Conservation (phyloP, 2,888 invertebrate species). For the Nomada fabriciana region DNA sequence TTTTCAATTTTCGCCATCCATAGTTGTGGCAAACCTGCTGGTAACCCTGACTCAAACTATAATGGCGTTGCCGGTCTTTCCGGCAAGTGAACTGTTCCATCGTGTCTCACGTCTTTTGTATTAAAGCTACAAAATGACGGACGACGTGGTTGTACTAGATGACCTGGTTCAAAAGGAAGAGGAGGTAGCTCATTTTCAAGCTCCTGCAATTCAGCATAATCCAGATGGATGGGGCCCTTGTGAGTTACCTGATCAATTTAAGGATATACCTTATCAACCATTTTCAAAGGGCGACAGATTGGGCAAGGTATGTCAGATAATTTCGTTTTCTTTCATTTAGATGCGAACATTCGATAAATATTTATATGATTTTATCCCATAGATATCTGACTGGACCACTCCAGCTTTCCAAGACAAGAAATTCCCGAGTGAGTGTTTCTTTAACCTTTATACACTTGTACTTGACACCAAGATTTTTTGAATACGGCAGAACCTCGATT, state of each 20-base stretch:
- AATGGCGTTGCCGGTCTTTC: constrained; percentile 50
- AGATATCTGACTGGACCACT: constrained; percentile 98
- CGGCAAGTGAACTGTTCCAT: constrained; percentile 27
- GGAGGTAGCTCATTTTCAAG: constrained; percentile 88
- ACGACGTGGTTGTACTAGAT: constrained; percentile 63
- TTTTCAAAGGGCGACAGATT: constrained; percentile 99
- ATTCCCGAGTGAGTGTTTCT: constrained; percentile 91
- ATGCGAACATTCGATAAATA: constrained; percentile 20
- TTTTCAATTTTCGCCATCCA: too few species aligned
- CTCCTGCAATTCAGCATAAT: constrained; percentile 93
- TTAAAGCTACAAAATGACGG: constrained; percentile 56
- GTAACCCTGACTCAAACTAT: background rate
- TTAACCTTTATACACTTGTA: constrained; percentile 8
- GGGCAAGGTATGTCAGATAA: constrained; percentile 91
- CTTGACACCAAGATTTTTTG: background rate
- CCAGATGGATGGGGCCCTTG: constrained; percentile 98
- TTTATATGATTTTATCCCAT: constrained; percentile 34
- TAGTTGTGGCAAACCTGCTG: too few species aligned
- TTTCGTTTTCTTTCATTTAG: background rate
- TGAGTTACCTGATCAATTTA: constrained; percentile 96
- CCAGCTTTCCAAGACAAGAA: constrained; percentile 96
- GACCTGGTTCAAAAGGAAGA: constrained; percentile 82
- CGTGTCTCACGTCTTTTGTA: constrained; percentile 15
- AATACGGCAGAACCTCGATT: too few species aligned
- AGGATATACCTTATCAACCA: constrained; percentile 99